Evolutionary conservation across 2,113 vertebrate species (phyloP).

Genomic region (Phalacrocorax aristotelis): DNA sequence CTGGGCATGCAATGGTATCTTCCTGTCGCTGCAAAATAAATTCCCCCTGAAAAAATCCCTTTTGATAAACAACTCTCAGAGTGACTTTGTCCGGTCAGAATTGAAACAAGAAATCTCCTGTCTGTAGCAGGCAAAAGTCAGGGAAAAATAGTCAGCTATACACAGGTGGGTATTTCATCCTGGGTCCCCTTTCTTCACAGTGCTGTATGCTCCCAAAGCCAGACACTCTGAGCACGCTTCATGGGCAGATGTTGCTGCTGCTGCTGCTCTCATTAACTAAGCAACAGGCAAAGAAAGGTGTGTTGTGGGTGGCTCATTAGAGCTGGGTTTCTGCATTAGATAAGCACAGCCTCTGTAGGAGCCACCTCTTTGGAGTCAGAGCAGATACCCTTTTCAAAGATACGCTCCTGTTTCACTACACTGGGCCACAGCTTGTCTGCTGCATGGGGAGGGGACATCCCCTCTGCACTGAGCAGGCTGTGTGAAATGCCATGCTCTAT

Average conservation of each 20-base stretch:
- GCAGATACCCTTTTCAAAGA: not conserved
- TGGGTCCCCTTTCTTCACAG: not conserved
- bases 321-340: not conserved
- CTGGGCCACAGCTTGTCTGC: not conserved
- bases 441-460: not conserved
- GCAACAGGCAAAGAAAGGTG: not conserved
- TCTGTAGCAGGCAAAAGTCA: not conserved
- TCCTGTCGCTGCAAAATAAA: constrained; percentile 22
- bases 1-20: not conserved
- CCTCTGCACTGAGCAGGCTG: not conserved
- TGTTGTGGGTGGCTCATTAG: not conserved
- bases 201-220: not conserved
- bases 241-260: not conserved
- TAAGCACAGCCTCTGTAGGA: not conserved
- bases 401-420: not conserved
- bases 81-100: constrained; percentile 11
- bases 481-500: not conserved
- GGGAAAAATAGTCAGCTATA: not conserved
- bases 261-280: not conserved
- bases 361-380: not conserved
- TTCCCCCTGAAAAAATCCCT: not conserved
- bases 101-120: constrained; percentile 15
- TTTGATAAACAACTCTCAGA: not conserved
- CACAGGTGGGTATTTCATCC: not conserved
- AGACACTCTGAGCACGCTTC: not conserved